Conservation (phyloP, 2,797 vertebrate species). For the Oryzias sinensis region DNA sequence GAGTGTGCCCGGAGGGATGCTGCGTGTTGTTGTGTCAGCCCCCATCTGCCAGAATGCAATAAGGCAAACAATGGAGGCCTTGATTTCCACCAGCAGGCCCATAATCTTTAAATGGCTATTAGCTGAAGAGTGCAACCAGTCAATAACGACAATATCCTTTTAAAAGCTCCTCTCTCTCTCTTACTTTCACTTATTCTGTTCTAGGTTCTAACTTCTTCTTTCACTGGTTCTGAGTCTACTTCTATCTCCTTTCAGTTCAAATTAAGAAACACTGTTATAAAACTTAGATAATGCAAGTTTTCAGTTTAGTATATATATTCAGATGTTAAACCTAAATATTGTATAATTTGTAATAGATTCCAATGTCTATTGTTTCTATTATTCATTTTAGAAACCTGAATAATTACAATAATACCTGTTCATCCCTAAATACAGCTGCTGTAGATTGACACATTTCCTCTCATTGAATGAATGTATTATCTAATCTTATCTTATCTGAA, state of each 20-base stretch:
- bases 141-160: slow-evolving; percentile 89
- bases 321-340: too few relatives aligned
- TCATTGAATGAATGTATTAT: too few relatives aligned
- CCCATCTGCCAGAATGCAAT: slow-evolving; percentile 89
- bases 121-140: slow-evolving; percentile 89
- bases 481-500: too few relatives aligned
- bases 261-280: slow-evolving; percentile 43
- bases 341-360: too few relatives aligned
- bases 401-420: too few relatives aligned
- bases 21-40: slow-evolving; percentile 87
- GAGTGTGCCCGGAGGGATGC: slow-evolving; percentile 82
- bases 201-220: slow-evolving; percentile 41
- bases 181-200: slow-evolving; percentile 48
- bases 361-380: too few relatives aligned
- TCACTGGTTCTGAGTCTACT: slow-evolving; percentile 34
- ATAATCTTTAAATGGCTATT: slow-evolving; percentile 92
- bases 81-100: slow-evolving; percentile 88
- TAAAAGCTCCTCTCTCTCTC: slow-evolving; percentile 82
- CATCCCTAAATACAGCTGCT: too few relatives aligned
- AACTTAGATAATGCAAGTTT: slow-evolving; percentile 31
- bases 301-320: background rate
- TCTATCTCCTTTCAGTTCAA: slow-evolving; percentile 50
- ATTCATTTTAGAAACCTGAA: too few relatives aligned
- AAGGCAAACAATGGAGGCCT: slow-evolving; percentile 88
- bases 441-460: too few relatives aligned